A percentile compares a stretch with the other conserved stretches of the same genome.
Conservation (phyloP, 30 jellyfish, hydroid and myxozoan genomes). For the Sanderia malayensis region DNA sequence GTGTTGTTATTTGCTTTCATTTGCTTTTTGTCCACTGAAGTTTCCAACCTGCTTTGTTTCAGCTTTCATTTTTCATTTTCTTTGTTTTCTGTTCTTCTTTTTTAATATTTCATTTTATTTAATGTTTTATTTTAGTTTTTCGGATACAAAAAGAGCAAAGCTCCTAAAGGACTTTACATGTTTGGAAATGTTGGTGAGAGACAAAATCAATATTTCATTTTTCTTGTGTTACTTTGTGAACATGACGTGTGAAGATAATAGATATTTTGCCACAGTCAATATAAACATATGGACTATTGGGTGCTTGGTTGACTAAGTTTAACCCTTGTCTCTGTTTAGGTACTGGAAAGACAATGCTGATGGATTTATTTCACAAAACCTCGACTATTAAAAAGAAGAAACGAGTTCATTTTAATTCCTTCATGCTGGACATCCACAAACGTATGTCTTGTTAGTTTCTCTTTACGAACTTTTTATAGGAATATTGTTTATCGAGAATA, state of each 20-base stretch:
- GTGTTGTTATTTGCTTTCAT: too few species aligned
- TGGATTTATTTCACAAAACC: constrained; percentile 83
- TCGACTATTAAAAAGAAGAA: constrained; percentile 57
- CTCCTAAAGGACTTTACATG: constrained; percentile 83
- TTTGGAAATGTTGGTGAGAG: constrained; percentile 93
- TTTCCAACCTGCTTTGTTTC: too few species aligned
- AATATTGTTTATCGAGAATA: neutral
- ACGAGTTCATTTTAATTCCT: constrained; percentile 93
- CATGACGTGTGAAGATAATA: too few species aligned
- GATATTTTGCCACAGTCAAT: too few species aligned
- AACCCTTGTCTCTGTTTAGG: constrained; percentile 36
- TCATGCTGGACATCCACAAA: constrained; percentile 94
- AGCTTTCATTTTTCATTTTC: too few species aligned
- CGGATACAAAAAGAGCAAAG: constrained; percentile 31
- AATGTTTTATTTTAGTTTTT: constrained; percentile 37
- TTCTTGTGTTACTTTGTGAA: too few species aligned
- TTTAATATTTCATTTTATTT: too few species aligned
- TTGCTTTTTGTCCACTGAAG: too few species aligned
- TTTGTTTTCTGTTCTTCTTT: neutral
- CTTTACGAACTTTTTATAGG: neutral
- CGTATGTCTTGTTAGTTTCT: constrained; percentile 39
- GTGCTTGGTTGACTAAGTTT: too few species aligned
- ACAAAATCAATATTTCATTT: too few species aligned
- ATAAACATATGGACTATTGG: too few species aligned
- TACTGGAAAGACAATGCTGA: constrained; percentile 97